A percentile compares a stretch with the other conserved stretches of the same genome.
phyloP scores from a whole-genome alignment of 2,797 vertebrate genomes.

The Lophotriccus pileatus region DNA sequence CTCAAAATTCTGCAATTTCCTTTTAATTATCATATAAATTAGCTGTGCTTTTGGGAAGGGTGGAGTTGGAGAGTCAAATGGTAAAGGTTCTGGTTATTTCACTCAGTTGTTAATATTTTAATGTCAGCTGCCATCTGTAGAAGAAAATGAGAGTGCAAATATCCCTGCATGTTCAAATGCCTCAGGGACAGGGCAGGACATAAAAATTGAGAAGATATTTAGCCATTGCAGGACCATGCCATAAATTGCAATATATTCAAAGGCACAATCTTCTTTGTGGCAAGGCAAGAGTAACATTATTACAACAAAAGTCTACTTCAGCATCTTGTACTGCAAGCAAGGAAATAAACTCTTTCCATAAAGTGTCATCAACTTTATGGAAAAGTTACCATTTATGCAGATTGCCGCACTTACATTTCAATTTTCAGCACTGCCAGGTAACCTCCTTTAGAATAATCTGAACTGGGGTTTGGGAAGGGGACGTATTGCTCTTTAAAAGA shows the following conservation, averaged over 20 bases:
- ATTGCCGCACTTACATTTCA: neutral
- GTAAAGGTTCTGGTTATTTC: constrained; percentile 12
- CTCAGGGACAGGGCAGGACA: neutral
- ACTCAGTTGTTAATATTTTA: neutral
- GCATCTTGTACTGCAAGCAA: neutral
- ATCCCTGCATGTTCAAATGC: neutral
- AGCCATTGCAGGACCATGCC: neutral
- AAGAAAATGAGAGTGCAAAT: constrained; percentile 10
- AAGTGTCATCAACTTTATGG: neutral
- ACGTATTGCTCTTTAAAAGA: neutral
- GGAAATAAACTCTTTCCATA: neutral
- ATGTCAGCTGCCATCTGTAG: neutral
- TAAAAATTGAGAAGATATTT: neutral
- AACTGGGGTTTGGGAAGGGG: neutral
- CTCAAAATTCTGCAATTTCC: neutral
- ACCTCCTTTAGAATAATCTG: neutral
- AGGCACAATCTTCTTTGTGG: neutral
- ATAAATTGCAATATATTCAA: neutral
- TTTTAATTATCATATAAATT: constrained; percentile 32
- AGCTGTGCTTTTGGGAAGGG: neutral
- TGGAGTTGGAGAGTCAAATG: neutral
- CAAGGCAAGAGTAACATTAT: neutral
- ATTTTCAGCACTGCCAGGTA: neutral
- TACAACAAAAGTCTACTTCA: neutral
- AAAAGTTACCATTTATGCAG: too few relatives aligned